These are phyloP conservation scores for Siniperca knerii DNA, from an alignment of 2,113 vertebrate genomes.

Conservation along the genomic window DNA sequence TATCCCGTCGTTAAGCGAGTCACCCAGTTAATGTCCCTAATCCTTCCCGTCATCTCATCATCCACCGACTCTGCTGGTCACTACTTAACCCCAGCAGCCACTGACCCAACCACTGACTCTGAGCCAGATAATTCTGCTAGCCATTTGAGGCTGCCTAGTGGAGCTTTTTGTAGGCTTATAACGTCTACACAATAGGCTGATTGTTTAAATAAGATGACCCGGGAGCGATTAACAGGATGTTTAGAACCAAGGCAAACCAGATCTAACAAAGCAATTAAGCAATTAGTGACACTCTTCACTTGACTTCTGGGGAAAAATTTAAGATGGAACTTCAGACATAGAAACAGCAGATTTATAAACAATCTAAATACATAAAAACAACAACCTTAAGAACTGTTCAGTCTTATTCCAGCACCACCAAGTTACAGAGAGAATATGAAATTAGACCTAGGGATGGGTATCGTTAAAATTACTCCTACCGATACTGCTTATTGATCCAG, in stretches of 20 bases:
- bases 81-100: constrained; percentile 37
- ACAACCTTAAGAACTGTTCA: background rate
- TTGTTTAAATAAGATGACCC: constrained; percentile 58
- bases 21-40: constrained; percentile 46
- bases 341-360: background rate
- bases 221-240: constrained; percentile 53
- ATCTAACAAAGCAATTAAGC: constrained; percentile 20
- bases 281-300: background rate
- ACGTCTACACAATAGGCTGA: constrained; percentile 51
- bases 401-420: background rate
- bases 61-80: constrained; percentile 15
- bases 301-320: background rate
- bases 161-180: constrained; percentile 50
- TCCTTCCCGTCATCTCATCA: constrained; percentile 52
- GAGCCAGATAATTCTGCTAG: constrained; percentile 35
- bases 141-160: constrained; percentile 38
- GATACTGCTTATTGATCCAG: too few relatives aligned
- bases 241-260: constrained; percentile 5
- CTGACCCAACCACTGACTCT: constrained; percentile 19
- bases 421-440: background rate
- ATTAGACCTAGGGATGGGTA: too few relatives aligned
- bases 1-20: background rate
- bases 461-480: too few relatives aligned
- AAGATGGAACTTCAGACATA: background rate
- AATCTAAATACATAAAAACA: background rate